A percentile compares a stretch with the other conserved stretches of the same genome.
Evolutionary conservation across 2,113 vertebrate species (phyloP).

Genomic region (Ammodytes marinus): DNA sequence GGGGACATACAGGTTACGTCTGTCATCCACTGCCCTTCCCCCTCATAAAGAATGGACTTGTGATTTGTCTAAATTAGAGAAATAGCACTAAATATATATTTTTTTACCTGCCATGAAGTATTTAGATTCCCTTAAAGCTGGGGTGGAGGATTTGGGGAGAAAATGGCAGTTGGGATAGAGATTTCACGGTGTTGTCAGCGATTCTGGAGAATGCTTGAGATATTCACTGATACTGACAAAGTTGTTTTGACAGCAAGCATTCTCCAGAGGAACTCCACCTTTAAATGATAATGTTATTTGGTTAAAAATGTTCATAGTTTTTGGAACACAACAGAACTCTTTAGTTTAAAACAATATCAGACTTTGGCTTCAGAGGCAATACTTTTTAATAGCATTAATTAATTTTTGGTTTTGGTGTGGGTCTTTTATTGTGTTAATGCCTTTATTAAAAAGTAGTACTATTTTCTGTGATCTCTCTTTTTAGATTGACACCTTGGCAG

Average conservation of each 20-base stretch:
- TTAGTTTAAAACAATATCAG: background rate
- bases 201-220: no score
- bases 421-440: background rate
- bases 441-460: background rate
- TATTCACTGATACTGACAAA: no score
- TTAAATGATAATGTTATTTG: background rate
- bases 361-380: background rate
- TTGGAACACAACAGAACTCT: background rate
- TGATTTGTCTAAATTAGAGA: background rate
- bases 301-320: background rate
- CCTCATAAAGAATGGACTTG: background rate
- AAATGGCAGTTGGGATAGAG: no score
- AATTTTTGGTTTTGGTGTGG: background rate
- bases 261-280: background rate
- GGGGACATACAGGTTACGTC: background rate
- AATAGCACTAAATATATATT: background rate
- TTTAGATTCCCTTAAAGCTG: background rate
- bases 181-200: no score
- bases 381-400: background rate
- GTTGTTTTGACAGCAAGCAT: no score
- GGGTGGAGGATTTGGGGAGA: no score
- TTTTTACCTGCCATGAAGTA: background rate
- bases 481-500: slow-evolving; percentile 96
- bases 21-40: background rate
- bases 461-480: background rate